Evolutionary conservation across 2,113 vertebrate species (phyloP).

Genomic region (Geothlypis trichas): DNA sequence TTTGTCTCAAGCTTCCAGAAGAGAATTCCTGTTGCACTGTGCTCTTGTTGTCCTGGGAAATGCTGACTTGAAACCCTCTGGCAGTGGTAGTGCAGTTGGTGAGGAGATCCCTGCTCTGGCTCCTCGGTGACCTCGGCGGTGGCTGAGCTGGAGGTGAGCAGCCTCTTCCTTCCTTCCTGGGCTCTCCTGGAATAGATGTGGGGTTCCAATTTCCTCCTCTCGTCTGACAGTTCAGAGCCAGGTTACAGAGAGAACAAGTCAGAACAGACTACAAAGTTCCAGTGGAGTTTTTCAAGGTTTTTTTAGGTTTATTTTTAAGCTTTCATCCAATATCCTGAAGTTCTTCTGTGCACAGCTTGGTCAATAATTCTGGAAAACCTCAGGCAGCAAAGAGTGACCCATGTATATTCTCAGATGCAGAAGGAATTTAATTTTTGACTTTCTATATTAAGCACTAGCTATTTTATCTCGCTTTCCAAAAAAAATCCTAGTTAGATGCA

Average conservation of each 20-base stretch:
- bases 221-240: not conserved
- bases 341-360: conserved; percentile 53
- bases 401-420: conserved; percentile 41
- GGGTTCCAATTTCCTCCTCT: not conserved
- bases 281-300: not conserved
- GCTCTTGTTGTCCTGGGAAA: conserved; percentile 39
- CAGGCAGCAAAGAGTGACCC: conserved; percentile 58
- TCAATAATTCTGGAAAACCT: conserved; percentile 70
- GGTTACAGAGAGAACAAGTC: not conserved
- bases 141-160: conserved; percentile 15
- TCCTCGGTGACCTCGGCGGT: not conserved
- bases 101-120: not conserved
- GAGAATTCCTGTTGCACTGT: conserved; percentile 54
- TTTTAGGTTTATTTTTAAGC: not conserved
- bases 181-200: not conserved
- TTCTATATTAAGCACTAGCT: conserved; percentile 63
- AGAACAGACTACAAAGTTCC: not conserved
- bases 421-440: conserved; percentile 62
- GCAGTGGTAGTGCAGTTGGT: conserved; percentile 14
- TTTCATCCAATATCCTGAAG: conserved; percentile 2
- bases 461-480: conserved; percentile 71
- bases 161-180: conserved; percentile 15
- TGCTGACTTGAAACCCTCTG: conserved; percentile 11
- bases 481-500: conserved; percentile 39
- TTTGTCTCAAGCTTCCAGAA: conserved; percentile 54